phyloP scores from a whole-genome alignment of 2,113 vertebrate genomes.

The Phoxinus phoxinus region DNA sequence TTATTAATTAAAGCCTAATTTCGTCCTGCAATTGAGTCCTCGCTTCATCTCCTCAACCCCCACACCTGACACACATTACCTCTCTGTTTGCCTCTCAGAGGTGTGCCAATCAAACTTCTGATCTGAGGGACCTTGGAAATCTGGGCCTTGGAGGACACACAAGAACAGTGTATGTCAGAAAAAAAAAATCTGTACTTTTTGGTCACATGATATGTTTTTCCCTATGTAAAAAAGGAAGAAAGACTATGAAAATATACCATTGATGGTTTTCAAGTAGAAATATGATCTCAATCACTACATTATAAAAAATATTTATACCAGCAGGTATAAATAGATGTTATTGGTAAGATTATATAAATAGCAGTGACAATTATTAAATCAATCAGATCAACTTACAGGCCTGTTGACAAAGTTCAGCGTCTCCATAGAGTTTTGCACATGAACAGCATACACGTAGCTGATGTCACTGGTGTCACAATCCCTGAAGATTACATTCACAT shows the following conservation, averaged over 20 bases:
- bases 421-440: slow-evolving; percentile 53
- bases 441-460: slow-evolving; percentile 56
- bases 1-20: no score
- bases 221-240: background rate
- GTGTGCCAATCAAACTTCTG: background rate
- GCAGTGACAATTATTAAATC: background rate
- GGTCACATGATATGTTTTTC: slow-evolving; percentile 1
- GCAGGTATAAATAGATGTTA: background rate
- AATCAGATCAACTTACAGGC: background rate
- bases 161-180: background rate
- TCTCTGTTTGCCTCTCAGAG: slow-evolving; percentile 15
- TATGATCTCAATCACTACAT: background rate
- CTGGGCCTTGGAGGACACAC: background rate
- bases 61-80: no score
- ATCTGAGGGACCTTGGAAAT: slow-evolving; percentile 4
- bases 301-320: background rate
- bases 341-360: background rate
- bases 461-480: slow-evolving; percentile 55
- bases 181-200: background rate
- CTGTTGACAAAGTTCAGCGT: slow-evolving; percentile 54
- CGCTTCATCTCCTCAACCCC: no score
- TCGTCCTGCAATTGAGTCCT: no score
- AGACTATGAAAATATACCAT: background rate
- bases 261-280: background rate
- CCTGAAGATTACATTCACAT: slow-evolving; percentile 41